Evolutionary conservation across 2,888 invertebrate genomes (phyloP).

Genomic region (Scrobipalpa atriplicella): DNA sequence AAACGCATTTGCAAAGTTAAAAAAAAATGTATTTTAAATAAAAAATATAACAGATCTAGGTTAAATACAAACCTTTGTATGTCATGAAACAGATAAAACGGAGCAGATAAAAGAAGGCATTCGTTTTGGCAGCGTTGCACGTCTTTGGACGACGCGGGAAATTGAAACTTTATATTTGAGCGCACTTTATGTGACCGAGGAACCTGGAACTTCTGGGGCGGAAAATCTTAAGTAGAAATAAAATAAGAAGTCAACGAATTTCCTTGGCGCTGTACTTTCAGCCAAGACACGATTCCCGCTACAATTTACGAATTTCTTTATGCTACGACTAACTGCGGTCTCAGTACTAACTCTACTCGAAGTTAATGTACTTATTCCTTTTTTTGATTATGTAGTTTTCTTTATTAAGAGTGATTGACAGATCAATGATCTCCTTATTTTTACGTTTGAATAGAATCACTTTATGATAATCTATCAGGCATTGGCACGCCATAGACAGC

Average conservation of each 20-base stretch:
- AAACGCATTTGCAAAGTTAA: no score
- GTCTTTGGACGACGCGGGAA: slow-evolving; percentile 61
- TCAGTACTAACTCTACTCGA: background rate
- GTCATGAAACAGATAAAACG: slow-evolving; percentile 41
- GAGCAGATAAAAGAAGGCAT: slow-evolving; percentile 56
- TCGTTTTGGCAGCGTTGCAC: slow-evolving; percentile 64
- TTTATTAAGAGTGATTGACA: no score
- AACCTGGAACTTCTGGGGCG: slow-evolving; percentile 60
- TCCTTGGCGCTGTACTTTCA: slow-evolving; percentile 59
- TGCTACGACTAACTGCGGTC: slow-evolving; percentile 31
- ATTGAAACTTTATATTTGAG: slow-evolving; percentile 81
- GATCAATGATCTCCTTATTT: no score
- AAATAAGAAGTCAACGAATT: slow-evolving; percentile 66
- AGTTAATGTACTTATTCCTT: background rate
- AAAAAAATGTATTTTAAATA: no score
- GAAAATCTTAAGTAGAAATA: slow-evolving; percentile 69
- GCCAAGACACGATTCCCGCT: slow-evolving; percentile 54
- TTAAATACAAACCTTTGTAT: slow-evolving; percentile 33
- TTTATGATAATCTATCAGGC: no score
- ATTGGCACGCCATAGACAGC: no score
- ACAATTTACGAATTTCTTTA: slow-evolving; percentile 53
- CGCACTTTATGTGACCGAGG: slow-evolving; percentile 73
- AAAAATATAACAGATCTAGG: background rate
- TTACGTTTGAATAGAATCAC: no score
- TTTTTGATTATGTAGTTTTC: no score